Evolutionary conservation across 2,888 invertebrate species (phyloP).

Genomic region (Tolmerus cingulatus): DNA sequence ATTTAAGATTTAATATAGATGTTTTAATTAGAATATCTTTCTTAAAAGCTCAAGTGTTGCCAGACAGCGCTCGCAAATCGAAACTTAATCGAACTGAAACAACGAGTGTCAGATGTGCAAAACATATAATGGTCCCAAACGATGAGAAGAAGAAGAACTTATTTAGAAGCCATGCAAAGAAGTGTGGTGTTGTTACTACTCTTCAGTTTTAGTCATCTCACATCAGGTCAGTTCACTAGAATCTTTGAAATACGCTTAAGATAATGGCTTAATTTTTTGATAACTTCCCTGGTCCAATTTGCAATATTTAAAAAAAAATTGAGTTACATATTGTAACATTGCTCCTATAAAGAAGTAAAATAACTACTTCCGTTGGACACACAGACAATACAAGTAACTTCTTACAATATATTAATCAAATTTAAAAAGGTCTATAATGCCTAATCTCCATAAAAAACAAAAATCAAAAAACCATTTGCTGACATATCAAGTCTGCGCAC

Average conservation of each 20-base stretch:
- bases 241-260: not conserved
- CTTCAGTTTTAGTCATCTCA: not conserved
- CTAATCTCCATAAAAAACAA: too few relatives aligned
- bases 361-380: too few relatives aligned
- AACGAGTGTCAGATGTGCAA: conserved; percentile 4
- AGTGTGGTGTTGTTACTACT: conserved; percentile 11
- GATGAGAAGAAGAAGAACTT: not conserved
- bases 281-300: not conserved
- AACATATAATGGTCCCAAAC: not conserved
- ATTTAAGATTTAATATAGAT: not conserved
- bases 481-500: too few relatives aligned
- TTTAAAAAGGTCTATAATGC: too few relatives aligned
- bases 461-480: too few relatives aligned
- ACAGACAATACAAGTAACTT: too few relatives aligned
- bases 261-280: not conserved
- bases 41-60: conserved; percentile 1
- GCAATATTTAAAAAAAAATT: too few relatives aligned
- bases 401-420: too few relatives aligned
- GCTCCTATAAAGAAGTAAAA: too few relatives aligned
- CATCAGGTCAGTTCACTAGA: not conserved
- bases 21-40: not conserved
- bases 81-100: not conserved
- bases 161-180: conserved; percentile 40
- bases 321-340: too few relatives aligned
- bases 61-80: not conserved